Conservation (phyloP, 2,113 vertebrate genomes). For the Arenaria interpres region DNA sequence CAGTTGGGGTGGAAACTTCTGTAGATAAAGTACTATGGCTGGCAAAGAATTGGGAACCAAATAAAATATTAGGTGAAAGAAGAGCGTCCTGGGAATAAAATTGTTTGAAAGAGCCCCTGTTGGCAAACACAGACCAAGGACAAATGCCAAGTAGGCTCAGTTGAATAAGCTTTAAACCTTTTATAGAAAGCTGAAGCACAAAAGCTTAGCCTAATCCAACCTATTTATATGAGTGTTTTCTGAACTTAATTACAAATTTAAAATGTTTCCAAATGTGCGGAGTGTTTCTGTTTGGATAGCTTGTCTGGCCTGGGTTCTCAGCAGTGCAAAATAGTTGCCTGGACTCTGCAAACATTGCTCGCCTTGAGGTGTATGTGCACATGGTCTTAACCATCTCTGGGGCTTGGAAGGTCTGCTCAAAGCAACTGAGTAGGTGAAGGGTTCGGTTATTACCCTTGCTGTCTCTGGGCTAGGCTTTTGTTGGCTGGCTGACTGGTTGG, state of each 20-base stretch:
- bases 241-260: slow-evolving; percentile 2
- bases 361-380: background rate
- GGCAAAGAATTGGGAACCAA: background rate
- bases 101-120: background rate
- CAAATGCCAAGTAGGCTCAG: background rate
- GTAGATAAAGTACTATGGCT: background rate
- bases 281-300: background rate
- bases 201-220: background rate
- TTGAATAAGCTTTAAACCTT: background rate
- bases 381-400: background rate
- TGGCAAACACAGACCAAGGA: background rate
- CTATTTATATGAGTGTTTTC: background rate
- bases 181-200: background rate
- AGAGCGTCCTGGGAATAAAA: background rate
- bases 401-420: background rate
- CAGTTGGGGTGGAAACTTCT: background rate
- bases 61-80: slow-evolving; percentile 1
- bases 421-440: background rate
- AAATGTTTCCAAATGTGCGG: background rate
- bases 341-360: background rate
- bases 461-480: background rate
- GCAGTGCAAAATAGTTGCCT: background rate
- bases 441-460: background rate
- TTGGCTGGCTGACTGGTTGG: background rate
- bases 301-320: background rate